Evolutionary conservation across 1,140 invertebrate genomes (phyloP).

Genomic region (Dinothrombium tinctorium): DNA sequence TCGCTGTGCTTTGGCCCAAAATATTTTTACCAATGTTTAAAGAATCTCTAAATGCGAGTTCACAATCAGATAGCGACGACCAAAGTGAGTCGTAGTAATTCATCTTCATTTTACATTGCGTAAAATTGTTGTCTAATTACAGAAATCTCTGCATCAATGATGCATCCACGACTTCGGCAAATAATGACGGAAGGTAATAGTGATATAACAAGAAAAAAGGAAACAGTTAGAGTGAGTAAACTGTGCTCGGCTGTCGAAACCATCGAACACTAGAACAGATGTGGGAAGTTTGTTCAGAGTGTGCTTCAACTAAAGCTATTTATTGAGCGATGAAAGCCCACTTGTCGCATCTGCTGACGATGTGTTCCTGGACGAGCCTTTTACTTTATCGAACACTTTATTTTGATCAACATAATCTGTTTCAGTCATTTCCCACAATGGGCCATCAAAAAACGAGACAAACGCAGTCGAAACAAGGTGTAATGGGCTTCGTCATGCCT

Average conservation of each 20-base stretch:
- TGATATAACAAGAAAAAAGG: too few relatives aligned
- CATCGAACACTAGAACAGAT: too few relatives aligned
- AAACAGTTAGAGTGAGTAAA: too few relatives aligned
- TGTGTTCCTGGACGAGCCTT: background rate
- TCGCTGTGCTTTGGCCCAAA: slow-evolving; percentile 78
- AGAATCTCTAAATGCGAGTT: slow-evolving; percentile 23
- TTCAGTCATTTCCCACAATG: background rate
- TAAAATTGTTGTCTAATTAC: slow-evolving; percentile 9
- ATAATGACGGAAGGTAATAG: background rate
- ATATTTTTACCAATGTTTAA: slow-evolving; percentile 75
- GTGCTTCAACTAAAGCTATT: too few relatives aligned
- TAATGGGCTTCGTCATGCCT: slow-evolving; percentile 79
- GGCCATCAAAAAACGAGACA: slow-evolving; percentile 3
- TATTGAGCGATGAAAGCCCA: too few relatives aligned
- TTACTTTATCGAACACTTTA: background rate
- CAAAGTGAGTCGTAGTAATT: slow-evolving; percentile 14
- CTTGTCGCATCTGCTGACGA: too few relatives aligned
- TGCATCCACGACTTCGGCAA: background rate
- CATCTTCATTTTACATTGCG: background rate
- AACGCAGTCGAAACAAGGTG: slow-evolving; percentile 25
- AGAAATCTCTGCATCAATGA: background rate
- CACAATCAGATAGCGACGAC: slow-evolving; percentile 12
- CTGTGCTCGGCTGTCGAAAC: too few relatives aligned
- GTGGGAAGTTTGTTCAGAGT: too few relatives aligned
- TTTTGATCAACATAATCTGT: background rate